A percentile compares a stretch with the other conserved stretches of the same genome.
Conservation (phyloP, 2,888 invertebrate genomes). For the Frankliniella fusca region DNA sequence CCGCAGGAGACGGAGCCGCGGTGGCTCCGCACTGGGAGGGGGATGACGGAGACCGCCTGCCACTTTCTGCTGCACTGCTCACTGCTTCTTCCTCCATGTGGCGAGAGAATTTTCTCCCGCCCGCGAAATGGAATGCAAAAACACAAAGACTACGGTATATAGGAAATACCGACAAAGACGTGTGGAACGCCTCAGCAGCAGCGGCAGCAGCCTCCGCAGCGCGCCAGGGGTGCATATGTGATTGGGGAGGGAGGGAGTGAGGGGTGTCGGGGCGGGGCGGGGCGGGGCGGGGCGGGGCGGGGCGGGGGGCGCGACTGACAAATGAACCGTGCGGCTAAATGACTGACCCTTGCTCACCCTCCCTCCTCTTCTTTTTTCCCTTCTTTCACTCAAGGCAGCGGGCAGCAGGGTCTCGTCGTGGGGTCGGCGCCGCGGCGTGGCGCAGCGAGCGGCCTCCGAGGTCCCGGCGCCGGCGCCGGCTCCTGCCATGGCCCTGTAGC, state of each 20-base stretch:
- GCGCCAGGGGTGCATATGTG: slow-evolving; percentile 21
- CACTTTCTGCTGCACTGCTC: neutral
- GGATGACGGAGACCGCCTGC: neutral
- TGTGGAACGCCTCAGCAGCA: neutral
- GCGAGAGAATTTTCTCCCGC: neutral
- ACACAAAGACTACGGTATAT: neutral
- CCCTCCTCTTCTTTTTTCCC: neutral
- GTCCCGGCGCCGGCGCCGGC: too few species aligned
- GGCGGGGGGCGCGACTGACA: slow-evolving; percentile 1
- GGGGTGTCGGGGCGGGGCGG: neutral
- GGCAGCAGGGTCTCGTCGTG: too few species aligned
- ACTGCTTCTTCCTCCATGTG: neutral
- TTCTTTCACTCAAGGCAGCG: neutral
- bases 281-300: neutral
- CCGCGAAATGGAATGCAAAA: slow-evolving; percentile 2
- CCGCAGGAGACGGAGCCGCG: slow-evolving; percentile 12
- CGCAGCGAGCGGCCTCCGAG: too few species aligned
- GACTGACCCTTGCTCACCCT: slow-evolving; percentile 21
- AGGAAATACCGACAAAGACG: slow-evolving; percentile 21
- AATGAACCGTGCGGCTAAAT: slow-evolving; percentile 14
- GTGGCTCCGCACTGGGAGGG: neutral
- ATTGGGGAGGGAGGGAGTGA: neutral
- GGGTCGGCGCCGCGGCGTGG: too few species aligned
- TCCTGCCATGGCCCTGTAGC: too few species aligned
- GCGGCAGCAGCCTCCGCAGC: too few species aligned